Conservation (phyloP, 2,113 vertebrate genomes). For the Sceloporus undulatus region DNA sequence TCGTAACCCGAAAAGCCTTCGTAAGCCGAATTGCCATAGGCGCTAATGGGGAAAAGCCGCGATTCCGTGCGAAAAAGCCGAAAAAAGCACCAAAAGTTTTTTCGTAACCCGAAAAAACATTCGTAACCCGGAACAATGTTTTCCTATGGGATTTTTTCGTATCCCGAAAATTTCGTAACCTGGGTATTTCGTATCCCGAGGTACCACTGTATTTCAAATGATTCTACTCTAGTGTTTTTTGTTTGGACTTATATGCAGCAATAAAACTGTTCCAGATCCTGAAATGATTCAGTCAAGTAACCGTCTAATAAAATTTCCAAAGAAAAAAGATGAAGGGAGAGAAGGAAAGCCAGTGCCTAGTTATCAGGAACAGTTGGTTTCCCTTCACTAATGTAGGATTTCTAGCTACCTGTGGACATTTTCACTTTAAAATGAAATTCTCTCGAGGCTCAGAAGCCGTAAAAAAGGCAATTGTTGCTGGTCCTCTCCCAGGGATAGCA, state of each 20-base stretch:
- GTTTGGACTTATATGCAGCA: neutral
- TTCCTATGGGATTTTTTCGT: too few relatives aligned
- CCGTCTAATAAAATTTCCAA: neutral
- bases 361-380: neutral
- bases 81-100: too few relatives aligned
- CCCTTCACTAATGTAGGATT: neutral
- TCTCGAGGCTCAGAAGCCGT: neutral
- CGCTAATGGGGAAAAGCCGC: too few relatives aligned
- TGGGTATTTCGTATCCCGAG: too few relatives aligned
- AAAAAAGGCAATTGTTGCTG: slow-evolving; percentile 5
- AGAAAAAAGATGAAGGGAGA: neutral
- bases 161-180: too few relatives aligned
- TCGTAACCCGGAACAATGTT: too few relatives aligned
- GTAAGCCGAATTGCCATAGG: too few relatives aligned
- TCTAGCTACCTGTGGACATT: neutral
- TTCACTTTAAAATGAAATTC: slow-evolving; percentile 18
- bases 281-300: neutral
- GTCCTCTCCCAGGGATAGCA: neutral
- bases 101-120: too few relatives aligned
- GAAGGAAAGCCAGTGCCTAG: neutral
- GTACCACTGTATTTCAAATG: neutral
- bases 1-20: too few relatives aligned
- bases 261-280: neutral
- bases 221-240: neutral
- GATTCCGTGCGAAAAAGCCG: too few relatives aligned